phyloP scores from a whole-genome alignment of 2,113 vertebrate species.

The Malurus elegans region DNA sequence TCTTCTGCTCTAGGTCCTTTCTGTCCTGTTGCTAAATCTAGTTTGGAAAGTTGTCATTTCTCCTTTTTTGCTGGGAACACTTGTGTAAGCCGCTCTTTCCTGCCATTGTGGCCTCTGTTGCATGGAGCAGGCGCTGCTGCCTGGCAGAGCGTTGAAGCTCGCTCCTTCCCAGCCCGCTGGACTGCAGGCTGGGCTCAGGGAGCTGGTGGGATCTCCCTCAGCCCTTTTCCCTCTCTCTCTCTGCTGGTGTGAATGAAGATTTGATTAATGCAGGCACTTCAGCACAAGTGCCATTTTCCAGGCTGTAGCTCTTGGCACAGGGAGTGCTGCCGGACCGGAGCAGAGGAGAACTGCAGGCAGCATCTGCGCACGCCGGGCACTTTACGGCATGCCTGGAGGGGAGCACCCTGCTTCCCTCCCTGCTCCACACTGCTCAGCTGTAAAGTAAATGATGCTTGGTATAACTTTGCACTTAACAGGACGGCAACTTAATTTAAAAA shows the following conservation, averaged over 20 bases:
- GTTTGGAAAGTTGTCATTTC: neutral
- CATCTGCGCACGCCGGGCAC: neutral
- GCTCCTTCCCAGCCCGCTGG: neutral
- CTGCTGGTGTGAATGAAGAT: slow-evolving; percentile 27
- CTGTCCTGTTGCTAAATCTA: neutral
- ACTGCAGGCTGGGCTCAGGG: neutral
- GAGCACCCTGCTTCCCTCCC: slow-evolving; percentile 2
- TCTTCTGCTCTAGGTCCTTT: neutral
- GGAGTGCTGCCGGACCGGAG: neutral
- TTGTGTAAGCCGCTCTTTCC: neutral
- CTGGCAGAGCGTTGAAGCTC: accelerated
- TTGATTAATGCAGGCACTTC: slow-evolving; percentile 51
- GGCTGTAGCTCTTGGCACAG: slow-evolving; percentile 8
- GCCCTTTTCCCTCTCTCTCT: neutral
- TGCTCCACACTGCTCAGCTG: slow-evolving; percentile 32
- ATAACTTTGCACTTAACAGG: slow-evolving; percentile 50
- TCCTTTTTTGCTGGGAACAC: neutral
- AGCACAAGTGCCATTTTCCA: slow-evolving; percentile 42
- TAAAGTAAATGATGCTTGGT: slow-evolving; percentile 69
- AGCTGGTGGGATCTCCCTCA: neutral
- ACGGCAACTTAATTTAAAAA: slow-evolving; percentile 60
- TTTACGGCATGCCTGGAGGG: neutral
- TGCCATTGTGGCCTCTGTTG: accelerated
- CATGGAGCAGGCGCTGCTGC: accelerated
- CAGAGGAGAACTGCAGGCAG: neutral